A percentile compares a stretch with the other conserved stretches of the same genome.
phyloP scores from a whole-genome alignment of 1,140 invertebrate species.

The Agrypnia vestita region DNA sequence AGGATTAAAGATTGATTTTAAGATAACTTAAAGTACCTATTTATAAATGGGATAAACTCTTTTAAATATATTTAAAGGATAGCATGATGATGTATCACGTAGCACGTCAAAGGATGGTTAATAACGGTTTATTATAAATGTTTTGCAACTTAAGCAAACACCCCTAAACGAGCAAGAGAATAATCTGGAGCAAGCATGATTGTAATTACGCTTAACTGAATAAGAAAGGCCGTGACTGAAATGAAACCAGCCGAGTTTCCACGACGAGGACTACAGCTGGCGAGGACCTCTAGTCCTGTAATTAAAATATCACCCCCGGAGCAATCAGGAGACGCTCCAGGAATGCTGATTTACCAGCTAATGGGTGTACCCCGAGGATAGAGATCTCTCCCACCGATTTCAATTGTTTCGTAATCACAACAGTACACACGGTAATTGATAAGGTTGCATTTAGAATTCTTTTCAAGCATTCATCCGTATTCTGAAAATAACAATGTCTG shows the following conservation, averaged over 20 bases:
- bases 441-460: not conserved
- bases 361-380: conserved; percentile 14
- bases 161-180: conserved; percentile 2
- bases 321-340: conserved; percentile 25
- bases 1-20: too few species aligned
- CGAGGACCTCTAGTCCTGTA: conserved; percentile 8
- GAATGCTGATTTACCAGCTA: conserved; percentile 26
- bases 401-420: not conserved
- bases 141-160: conserved; percentile 18
- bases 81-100: too few species aligned
- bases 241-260: not conserved
- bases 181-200: not conserved
- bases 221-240: conserved; percentile 24
- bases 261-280: conserved; percentile 12
- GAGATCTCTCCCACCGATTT: not conserved
- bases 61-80: too few species aligned
- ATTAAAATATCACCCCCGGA: conserved; percentile 39
- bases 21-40: too few species aligned
- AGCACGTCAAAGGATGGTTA: too few species aligned
- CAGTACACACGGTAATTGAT: not conserved
- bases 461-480: too few species aligned
- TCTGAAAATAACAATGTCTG: too few species aligned
- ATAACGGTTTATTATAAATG: not conserved
- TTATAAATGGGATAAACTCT: too few species aligned
- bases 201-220: conserved; percentile 19